Evolutionary conservation across 2,888 invertebrate species (phyloP), one percentile per base, ranked within the genome.

Genomic region (Cryptophagus acutangulus): DNA sequence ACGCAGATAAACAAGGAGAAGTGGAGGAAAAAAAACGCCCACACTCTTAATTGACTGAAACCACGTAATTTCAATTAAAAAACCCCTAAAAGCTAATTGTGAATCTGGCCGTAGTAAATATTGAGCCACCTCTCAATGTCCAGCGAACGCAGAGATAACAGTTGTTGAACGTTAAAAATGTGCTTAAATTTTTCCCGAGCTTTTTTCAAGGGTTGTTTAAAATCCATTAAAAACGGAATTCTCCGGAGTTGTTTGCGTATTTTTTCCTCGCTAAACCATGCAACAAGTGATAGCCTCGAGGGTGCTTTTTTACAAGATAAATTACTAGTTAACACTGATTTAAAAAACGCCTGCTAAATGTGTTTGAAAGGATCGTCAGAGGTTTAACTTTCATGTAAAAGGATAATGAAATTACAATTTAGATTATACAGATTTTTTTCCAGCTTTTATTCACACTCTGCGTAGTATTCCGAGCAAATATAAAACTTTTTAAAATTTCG

Each of bases 201-300:
- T 36, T 16, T 15, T 40, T 33, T 33, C 29, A 26, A 26, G 26
- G 26, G 26, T 26, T 26, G 26, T 26, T 26, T 26, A 26, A 26
- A 26, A 26, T n/a, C 26, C n/a, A 12, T 26, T 26, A 13, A 12
- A 26, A 26, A 26, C 9, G 26, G 12, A 13, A 26, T 15, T 25
- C 16, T 20, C 36, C 39, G 29, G 28, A 16, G 28, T 31, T 18
- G 13, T n/a, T 33, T 16, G 12, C 36, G 9, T 12, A 3, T 29
- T 12, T 25, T 36, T 36, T 28, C 26, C 15, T 3, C n/a, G 17
- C n/a, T n/a, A n/a, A n/a, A n/a, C n/a, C n/a, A 29, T 43, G 54
- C 62, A 63, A 63, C 62, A 62, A 59, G 62, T 62, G 54, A 45
- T 41, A 47, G 52, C 41, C 44, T 48, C 42, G 29, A 46, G 50